A percentile compares a stretch with the other conserved stretches of the same genome.
Conservation (phyloP, 2,113 vertebrate species). For the Dasyurus viverrinus region DNA sequence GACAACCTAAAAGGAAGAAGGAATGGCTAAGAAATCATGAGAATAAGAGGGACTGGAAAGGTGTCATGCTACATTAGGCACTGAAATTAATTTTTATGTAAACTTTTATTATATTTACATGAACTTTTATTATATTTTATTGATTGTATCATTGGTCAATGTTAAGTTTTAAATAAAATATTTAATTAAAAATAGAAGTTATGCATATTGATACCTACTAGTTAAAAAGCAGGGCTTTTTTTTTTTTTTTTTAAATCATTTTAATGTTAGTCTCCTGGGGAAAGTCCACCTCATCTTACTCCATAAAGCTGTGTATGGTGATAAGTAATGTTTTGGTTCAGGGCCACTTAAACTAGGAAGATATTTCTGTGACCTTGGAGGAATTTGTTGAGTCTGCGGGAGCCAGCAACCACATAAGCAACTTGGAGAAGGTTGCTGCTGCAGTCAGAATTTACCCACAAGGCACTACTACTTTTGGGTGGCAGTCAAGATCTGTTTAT, state of each 20-base stretch:
- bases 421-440: background rate
- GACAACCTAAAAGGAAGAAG: background rate
- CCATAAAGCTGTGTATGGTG: background rate
- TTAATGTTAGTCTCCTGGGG: background rate
- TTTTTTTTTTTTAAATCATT: background rate
- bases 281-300: background rate
- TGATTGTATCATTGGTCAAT: background rate
- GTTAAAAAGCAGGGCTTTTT: background rate
- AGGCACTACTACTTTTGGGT: constrained; percentile 14
- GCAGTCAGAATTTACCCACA: background rate
- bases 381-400: constrained; percentile 4
- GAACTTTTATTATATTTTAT: background rate
- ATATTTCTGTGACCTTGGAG: constrained; percentile 31
- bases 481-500: background rate
- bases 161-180: background rate
- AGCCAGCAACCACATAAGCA: background rate
- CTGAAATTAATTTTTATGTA: background rate
- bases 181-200: background rate
- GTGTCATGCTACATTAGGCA: background rate
- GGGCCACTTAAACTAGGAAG: background rate
- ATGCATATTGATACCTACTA: background rate
- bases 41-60: background rate
- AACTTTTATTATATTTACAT: background rate
- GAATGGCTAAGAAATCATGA: background rate
- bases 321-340: constrained; percentile 11